These are phyloP conservation scores for Seriola quinqueradiata DNA, from an alignment of 2,113 vertebrate species.

Conservation along the genomic window DNA sequence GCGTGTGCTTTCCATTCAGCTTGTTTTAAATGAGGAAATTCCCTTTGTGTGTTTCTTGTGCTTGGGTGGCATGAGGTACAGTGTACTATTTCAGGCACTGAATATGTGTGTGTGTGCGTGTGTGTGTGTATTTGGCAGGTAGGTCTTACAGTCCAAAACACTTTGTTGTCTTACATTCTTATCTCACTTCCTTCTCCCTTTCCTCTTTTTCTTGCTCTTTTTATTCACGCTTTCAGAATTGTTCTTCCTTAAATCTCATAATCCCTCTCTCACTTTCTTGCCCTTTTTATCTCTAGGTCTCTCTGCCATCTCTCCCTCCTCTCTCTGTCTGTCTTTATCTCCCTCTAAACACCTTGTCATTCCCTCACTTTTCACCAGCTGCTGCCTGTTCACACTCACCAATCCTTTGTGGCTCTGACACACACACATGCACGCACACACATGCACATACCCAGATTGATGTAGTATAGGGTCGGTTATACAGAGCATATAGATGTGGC, in stretches of 20 bases:
- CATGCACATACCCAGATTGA: neutral
- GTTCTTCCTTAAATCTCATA: neutral
- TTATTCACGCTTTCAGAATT: neutral
- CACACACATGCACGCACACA: neutral
- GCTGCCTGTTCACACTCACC: slow-evolving; percentile 77
- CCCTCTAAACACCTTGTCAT: slow-evolving; percentile 74
- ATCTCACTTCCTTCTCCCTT: slow-evolving; percentile 3
- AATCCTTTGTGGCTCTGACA: slow-evolving; percentile 38
- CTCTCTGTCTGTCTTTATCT: slow-evolving; percentile 37
- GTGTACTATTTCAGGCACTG: slow-evolving; percentile 39
- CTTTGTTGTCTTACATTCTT: neutral
- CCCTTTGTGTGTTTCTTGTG: slow-evolving; percentile 50
- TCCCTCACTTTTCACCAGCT: slow-evolving; percentile 77
- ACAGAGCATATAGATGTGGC: slow-evolving; percentile 57
- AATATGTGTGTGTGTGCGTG: neutral
- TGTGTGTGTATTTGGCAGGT: neutral
- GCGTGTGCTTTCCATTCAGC: slow-evolving; percentile 9
- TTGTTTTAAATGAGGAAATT: slow-evolving; percentile 60
- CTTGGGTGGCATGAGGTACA: slow-evolving; percentile 19
- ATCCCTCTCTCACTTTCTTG: neutral
- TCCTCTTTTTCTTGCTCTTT: neutral
- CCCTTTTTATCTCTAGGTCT: neutral
- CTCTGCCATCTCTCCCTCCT: neutral
- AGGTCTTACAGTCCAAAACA: slow-evolving; percentile 4
- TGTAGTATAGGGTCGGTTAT: slow-evolving; percentile 34